These are phyloP conservation scores for Macrocentrus cingulum DNA, from an alignment of 1,140 invertebrate species.

Conservation along the genomic window DNA sequence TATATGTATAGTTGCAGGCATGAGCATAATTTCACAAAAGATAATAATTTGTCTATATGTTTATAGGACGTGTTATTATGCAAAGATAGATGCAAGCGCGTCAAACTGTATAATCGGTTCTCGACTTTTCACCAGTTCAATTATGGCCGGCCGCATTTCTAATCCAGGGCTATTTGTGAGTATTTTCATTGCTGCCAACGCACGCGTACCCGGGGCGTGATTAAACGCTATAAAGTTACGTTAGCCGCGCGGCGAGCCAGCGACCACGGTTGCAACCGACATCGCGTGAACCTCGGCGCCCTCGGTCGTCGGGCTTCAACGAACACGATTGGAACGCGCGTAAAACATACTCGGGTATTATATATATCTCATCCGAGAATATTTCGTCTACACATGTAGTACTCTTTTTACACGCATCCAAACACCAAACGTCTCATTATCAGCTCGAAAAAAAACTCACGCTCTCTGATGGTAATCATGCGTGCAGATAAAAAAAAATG, in stretches of 20 bases:
- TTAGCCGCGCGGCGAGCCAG: constrained; percentile 1
- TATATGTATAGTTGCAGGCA: neutral
- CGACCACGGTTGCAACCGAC: constrained; percentile 17
- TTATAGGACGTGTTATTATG: neutral
- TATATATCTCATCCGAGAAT: no score
- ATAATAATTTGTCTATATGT: no score
- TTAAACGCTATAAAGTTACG: constrained; percentile 30
- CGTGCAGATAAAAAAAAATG: no score
- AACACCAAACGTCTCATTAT: no score
- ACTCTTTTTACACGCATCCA: no score
- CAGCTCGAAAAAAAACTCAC: no score
- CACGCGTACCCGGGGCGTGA: constrained; percentile 19
- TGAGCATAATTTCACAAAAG: no score
- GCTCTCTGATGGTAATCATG: no score
- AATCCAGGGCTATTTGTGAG: constrained; percentile 22
- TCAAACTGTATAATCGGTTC: constrained; percentile 22
- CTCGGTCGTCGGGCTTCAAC: constrained; percentile 14
- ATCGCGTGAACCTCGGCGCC: constrained; percentile 24
- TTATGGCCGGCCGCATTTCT: constrained; percentile 21
- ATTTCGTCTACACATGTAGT: no score
- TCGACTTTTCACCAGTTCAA: constrained; percentile 26
- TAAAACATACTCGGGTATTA: neutral
- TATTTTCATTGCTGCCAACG: constrained; percentile 22
- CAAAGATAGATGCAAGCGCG: neutral
- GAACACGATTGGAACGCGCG: constrained; percentile 14